These are phyloP conservation scores for Ctenopoma kingsleyae DNA, from an alignment of 2,797 vertebrate species.

Conservation along the genomic window DNA sequence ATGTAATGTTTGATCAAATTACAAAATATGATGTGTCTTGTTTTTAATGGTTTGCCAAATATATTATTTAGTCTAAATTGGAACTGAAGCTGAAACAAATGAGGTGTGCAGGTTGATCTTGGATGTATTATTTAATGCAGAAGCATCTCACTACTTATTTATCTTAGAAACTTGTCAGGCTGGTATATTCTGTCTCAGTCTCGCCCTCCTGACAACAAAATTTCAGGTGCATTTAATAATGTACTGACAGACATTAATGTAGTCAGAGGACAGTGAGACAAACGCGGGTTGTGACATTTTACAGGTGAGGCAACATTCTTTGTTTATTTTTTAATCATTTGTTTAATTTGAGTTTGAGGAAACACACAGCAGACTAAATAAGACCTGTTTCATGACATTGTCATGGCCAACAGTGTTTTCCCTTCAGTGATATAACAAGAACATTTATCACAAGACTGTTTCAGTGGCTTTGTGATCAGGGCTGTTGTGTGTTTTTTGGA, in stretches of 20 bases:
- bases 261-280: conserved; percentile 3
- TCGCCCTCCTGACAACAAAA: neutral
- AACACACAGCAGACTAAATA: conserved; percentile 17
- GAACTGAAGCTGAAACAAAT: no score
- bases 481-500: conserved; percentile 5
- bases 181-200: conserved; percentile 1
- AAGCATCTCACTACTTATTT: neutral
- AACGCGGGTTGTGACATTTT: neutral
- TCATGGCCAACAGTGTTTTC: neutral
- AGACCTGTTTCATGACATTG: neutral
- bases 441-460: conserved; percentile 15
- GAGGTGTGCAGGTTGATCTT: no score
- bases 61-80: no score
- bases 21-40: no score
- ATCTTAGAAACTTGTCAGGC: neutral
- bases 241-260: neutral
- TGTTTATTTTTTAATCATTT: neutral
- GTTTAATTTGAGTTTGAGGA: conserved; percentile 14
- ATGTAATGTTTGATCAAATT: no score
- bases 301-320: neutral
- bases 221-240: neutral
- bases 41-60: no score
- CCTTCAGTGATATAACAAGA: neutral
- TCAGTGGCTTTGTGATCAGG: neutral
- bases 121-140: neutral